Percentiles rank a stretch among this genome's conserved stretches.
Evolutionary conservation across 2,113 vertebrate species (phyloP).

Genomic region (Pseudorhombus dupliciocellatus): DNA sequence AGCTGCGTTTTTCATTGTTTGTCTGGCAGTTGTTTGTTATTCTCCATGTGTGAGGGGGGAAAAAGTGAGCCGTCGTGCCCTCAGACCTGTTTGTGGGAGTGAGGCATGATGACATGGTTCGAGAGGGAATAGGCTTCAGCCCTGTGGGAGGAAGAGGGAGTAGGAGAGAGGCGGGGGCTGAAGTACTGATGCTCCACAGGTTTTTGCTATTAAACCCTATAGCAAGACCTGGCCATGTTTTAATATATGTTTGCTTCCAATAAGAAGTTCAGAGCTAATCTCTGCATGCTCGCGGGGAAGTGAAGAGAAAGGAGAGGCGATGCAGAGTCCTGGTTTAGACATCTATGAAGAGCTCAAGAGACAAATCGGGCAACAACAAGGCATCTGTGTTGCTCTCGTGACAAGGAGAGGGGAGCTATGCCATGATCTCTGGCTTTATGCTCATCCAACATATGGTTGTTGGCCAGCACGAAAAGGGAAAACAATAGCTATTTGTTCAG

Average conservation of each 20-base stretch:
- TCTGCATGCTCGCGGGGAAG: conserved; percentile 18
- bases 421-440: conserved; percentile 47
- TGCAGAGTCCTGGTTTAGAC: conserved; percentile 47
- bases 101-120: conserved; percentile 57
- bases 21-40: conserved; percentile 70
- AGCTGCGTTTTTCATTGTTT: conserved; percentile 62
- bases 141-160: conserved; percentile 54
- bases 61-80: conserved; percentile 65
- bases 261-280: conserved; percentile 32
- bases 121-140: conserved; percentile 41
- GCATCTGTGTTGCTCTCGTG: conserved; percentile 46
- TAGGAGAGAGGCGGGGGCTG: conserved; percentile 15
- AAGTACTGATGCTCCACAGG: conserved; percentile 62
- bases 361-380: conserved; percentile 60
- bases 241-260: conserved; percentile 28
- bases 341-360: conserved; percentile 49
- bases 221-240: conserved; percentile 19
- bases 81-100: conserved; percentile 62
- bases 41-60: conserved; percentile 62
- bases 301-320: conserved; percentile 21
- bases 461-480: conserved; percentile 36
- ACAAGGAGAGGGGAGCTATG: conserved; percentile 31
- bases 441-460: conserved; percentile 39
- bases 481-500: conserved; percentile 67
- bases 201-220: conserved; percentile 67